A percentile compares a stretch with the other conserved stretches of the same genome.
phyloP scores from a whole-genome alignment of 1,140 invertebrate species.

The Drosophila jambulina region DNA sequence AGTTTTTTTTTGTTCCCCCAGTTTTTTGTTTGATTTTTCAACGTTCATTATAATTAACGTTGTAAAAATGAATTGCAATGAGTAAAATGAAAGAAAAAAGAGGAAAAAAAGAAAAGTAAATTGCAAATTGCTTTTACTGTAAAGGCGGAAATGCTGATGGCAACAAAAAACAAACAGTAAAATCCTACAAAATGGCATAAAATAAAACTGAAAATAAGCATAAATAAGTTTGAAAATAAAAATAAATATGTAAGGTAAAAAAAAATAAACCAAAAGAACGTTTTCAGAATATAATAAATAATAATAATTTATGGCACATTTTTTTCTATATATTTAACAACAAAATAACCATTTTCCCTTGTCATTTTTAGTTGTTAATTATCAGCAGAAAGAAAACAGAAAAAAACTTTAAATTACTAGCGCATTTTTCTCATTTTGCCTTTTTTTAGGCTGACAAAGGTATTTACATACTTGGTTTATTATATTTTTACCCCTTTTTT shows the following conservation, averaged over 20 bases:
- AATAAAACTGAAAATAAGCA: slow-evolving; percentile 23
- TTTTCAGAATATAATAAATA: slow-evolving; percentile 4
- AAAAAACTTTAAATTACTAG: slow-evolving; percentile 16
- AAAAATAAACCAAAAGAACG: slow-evolving; percentile 16
- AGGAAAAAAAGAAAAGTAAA: slow-evolving; percentile 49
- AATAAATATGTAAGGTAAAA: slow-evolving; percentile 8
- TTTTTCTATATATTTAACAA: background rate
- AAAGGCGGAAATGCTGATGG: slow-evolving; percentile 66
- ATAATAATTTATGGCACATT: background rate
- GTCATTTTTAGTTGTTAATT: slow-evolving; percentile 4
- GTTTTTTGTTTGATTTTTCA: slow-evolving; percentile 13
- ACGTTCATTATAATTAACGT: slow-evolving; percentile 65
- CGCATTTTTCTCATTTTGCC: slow-evolving; percentile 41
- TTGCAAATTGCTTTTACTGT: slow-evolving; percentile 67
- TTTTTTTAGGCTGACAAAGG: background rate
- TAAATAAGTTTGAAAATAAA: background rate
- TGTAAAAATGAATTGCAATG: slow-evolving; percentile 66
- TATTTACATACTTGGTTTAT: background rate
- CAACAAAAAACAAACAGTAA: slow-evolving; percentile 36
- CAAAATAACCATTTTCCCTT: slow-evolving; percentile 12
- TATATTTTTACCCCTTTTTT: slow-evolving; percentile 1
- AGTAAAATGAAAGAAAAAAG: slow-evolving; percentile 23
- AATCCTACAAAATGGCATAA: background rate
- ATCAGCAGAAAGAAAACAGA: background rate
- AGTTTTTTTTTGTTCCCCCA: slow-evolving; percentile 42